phyloP scores from a whole-genome alignment of 1,140 invertebrate genomes.

The Ptiloglossa arizonensis region DNA sequence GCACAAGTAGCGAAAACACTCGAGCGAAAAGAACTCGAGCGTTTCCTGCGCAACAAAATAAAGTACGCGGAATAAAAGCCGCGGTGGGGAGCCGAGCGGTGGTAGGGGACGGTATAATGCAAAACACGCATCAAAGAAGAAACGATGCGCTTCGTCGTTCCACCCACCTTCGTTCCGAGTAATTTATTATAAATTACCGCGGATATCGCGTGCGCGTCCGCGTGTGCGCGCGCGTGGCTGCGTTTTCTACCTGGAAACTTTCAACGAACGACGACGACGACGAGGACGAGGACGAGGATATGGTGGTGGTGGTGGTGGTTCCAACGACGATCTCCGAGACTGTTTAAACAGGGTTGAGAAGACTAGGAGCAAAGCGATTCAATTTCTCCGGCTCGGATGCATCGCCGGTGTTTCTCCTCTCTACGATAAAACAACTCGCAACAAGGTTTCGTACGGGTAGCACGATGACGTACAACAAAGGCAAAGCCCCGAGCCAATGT shows the following conservation, averaged over 20 bases:
- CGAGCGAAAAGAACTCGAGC: slow-evolving; percentile 19
- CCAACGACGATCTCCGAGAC: too few species aligned
- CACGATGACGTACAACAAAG: too few species aligned
- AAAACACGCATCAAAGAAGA: neutral
- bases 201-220: neutral
- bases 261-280: too few species aligned
- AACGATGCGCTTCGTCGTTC: neutral
- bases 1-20: slow-evolving; percentile 51
- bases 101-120: too few species aligned
- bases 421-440: too few species aligned
- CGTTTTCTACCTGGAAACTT: too few species aligned
- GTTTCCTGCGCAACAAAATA: slow-evolving; percentile 12
- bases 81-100: too few species aligned
- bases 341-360: neutral
- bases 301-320: too few species aligned
- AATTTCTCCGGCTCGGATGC: neutral
- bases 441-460: too few species aligned
- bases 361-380: neutral
- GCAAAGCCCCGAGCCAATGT: neutral
- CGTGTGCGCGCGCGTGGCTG: too few species aligned
- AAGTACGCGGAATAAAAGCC: neutral
- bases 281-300: too few species aligned
- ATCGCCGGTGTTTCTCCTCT: too few species aligned
- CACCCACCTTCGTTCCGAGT: neutral
- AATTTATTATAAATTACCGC: neutral